Evolutionary conservation across 2,888 invertebrate species (phyloP), one percentile per base, ranked within the genome.

Genomic region (Apodemia mormo): DNA sequence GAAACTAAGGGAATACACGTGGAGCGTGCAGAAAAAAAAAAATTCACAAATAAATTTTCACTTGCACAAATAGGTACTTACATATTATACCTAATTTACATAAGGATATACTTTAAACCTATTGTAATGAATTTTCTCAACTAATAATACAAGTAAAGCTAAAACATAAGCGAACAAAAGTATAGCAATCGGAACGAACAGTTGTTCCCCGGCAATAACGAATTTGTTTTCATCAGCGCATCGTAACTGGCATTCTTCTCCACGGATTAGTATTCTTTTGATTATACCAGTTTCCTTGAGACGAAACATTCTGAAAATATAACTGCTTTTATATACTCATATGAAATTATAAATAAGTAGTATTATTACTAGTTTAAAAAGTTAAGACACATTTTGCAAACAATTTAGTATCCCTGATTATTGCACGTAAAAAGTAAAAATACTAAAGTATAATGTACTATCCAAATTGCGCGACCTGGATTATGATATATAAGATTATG

Each of bases 251-350:
- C 61, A 61, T 30, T 7, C 2, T 2, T 61, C 14, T 6, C 7
- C 33, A 61, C 5, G 12, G 1, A 14, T 12, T 37, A 61, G 7
- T 61, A 61, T 37, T 4, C 61, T 61, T 61, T 61, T 61, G 58
- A 58, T 58, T 37, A 68, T 40, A 29, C 88, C 88, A 0, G 77
- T 72, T 77, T 88, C 88, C 72, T 77, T 79, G 1, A 79, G 78
- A 37, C 85, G 79, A 0, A 88, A 78, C 7, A 75, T 77, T 6
- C 88, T 88, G 82, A 22, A 80, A 83, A 67, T 22, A 22, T 22
- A 22, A 22, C 22, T 22, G 22, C 22, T 22, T 22, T 22, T 22
- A 22, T 22, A 22, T 22, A 22, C 22, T 22, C 22, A 22, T 22
- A 22, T 22, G 22, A 22, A 22, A 22, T 22, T 22, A 22, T 22